Evolutionary conservation across 2,888 invertebrate genomes (phyloP), one percentile per base, ranked within the genome.

Genomic region (Dasysyrphus albostriatus): DNA sequence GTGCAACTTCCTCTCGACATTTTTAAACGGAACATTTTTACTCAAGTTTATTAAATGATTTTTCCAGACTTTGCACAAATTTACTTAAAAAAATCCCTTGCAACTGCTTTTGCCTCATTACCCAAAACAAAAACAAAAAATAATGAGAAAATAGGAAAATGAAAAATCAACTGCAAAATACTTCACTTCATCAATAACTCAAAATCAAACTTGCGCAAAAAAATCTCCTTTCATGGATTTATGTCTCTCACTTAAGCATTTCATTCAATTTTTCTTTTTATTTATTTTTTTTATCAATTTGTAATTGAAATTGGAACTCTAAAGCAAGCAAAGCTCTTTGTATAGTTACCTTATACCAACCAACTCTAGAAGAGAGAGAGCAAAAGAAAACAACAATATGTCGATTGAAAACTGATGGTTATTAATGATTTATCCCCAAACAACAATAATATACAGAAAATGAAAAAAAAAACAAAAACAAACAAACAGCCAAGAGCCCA

Each of bases 351-450:
- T n/a, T 51, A 51, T 3, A 51, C 8, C 5, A 49, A 7, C 29
- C 24, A 29, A 14, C n/a, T n/a, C n/a, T n/a, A n/a, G n/a, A n/a
- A n/a, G 32, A 19, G 34, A 14, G 39, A 47, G 9, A 9, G 24
- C 24, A 59, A 76, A 54, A 63, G 32, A 73, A 74, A 61, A 81
- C 72, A 81, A 77, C 42, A 77, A 82, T 61, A 82, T 85, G 85
- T 87, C 83, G 74, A 83, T 69, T 82, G 63, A 83, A 87, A 87
- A 74, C 63, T 82, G 85, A 87, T 87, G 85, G 85, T 78, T 87
- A 87, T 87, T 87, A 87, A 87, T 87, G 85, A 87, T 83, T 87
- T 37, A 73, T 87, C 70, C 78, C 49, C 39, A 47, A 54, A 76
- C 44, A 37, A 75, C 74, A 56, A 82, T 65, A 72, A 77, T 58